Evolutionary conservation across 2,888 invertebrate species (phyloP), one percentile per base, ranked within the genome.

Genomic region (Caenorhabditis parvicauda): DNA sequence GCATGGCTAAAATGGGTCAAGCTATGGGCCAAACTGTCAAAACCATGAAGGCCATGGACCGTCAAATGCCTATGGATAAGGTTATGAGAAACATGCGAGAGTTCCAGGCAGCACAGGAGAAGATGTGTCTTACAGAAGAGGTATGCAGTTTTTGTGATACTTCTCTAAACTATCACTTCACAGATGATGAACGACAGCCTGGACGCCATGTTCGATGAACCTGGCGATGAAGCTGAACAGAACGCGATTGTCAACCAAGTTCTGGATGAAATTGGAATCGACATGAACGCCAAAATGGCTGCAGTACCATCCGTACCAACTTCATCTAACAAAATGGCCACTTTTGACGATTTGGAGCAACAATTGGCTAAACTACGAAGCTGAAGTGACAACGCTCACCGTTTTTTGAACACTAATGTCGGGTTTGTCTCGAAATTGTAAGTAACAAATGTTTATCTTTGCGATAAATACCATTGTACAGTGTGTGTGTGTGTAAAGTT

Each of bases 251-350:
- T 93, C n/a, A 88, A 86, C 78, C 87, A 90, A 83, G 91, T 93
- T 38, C 86, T 93, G n/a, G 93, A 93, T 84, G 93, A 94, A 84
- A 93, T 94, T 77, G 93, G 93, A 64, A 93, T 94, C 82, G 93
- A 94, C 84, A 88, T 92, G 64, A 89, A 89, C 68, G 29, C 50
- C 2, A 53, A 53, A 27, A 22, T 38, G 21, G 25, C 61, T 27
- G 25, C 37, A 25, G 43, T 61, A 9, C 61, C 61, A 9, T 12
- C 57, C 12, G 32, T 61, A 3, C 61, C 61, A 17, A 21, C 52
- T 5, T 38, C 35, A 22, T 45, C 50, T 17, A 48, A 35, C 19
- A 19, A 25, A 3, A 7, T 32, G n/a, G 24, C 35, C 4, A 48
- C 53, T 2, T 41, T 44, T 22, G 60, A 54, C 3, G 68, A 68